These are phyloP conservation scores for Cynopterus brachyotis DNA, from an alignment of 2,113 vertebrate species.

Conservation along the genomic window DNA sequence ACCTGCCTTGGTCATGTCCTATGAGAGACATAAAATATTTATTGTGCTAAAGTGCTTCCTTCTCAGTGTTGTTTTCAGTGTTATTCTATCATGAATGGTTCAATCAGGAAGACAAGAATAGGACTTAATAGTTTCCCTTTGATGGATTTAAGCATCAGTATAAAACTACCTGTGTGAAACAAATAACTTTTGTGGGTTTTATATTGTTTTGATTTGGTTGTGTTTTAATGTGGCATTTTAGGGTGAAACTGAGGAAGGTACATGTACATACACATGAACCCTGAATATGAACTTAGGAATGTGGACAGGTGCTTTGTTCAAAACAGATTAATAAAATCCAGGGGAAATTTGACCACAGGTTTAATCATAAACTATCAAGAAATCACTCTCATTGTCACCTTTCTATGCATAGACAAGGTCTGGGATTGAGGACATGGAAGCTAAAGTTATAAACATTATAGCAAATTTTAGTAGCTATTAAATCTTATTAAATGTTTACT, in stretches of 20 bases:
- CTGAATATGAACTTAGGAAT: background rate
- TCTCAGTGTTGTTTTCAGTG: background rate
- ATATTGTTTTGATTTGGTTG: background rate
- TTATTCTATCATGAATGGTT: constrained; percentile 1
- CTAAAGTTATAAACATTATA: background rate
- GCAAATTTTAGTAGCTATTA: background rate
- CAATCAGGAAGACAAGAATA: background rate
- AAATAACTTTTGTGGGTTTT: background rate
- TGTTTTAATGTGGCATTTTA: background rate
- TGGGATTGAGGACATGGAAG: background rate
- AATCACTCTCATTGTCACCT: background rate
- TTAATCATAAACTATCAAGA: background rate
- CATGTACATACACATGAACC: background rate
- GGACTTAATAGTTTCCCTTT: background rate
- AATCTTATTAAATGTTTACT: background rate
- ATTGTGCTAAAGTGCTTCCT: background rate
- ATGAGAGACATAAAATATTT: background rate
- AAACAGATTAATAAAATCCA: background rate
- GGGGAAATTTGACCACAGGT: background rate
- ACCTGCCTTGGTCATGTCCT: background rate
- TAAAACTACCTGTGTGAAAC: background rate
- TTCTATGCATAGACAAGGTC: background rate
- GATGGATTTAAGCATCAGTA: background rate
- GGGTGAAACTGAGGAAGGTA: background rate
- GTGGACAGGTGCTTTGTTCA: background rate